Conservation (phyloP, 2,888 invertebrate genomes). For the Neoitamus cyanurus region DNA sequence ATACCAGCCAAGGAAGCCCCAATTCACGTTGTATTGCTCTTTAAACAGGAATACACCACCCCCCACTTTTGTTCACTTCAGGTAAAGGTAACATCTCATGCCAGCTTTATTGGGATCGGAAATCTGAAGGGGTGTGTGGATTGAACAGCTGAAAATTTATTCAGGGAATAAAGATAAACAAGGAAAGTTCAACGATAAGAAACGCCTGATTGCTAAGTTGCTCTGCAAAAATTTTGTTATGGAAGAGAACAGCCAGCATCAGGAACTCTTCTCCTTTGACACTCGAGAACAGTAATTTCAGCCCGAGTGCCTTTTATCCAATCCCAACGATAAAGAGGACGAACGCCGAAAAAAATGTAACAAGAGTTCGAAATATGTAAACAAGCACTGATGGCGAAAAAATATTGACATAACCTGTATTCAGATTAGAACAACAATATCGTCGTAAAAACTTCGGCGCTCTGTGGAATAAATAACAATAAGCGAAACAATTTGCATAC, state of each 20-base stretch:
- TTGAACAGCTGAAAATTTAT: conserved; percentile 35
- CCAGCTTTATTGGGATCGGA: neutral
- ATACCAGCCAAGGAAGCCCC: neutral
- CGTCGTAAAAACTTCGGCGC: neutral
- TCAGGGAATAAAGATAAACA: conserved; percentile 38
- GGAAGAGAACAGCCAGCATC: neutral
- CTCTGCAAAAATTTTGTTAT: conserved; percentile 9
- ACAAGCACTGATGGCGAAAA: conserved; percentile 37
- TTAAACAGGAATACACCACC: neutral
- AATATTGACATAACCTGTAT: conserved; percentile 39
- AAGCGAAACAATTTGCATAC: conserved; percentile 15
- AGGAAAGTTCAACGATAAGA: conserved; percentile 16
- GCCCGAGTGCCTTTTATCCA: conserved; percentile 31
- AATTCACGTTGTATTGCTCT: neutral
- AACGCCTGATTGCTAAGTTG: neutral
- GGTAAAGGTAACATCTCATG: conserved; percentile 4
- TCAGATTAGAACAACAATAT: conserved; percentile 21
- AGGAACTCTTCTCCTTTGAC: neutral
- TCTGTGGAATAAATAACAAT: conserved; percentile 7
- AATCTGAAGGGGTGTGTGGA: conserved; percentile 6
- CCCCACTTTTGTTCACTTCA: neutral
- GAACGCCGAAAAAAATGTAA: neutral
- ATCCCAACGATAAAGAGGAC: neutral
- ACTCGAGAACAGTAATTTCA: conserved; percentile 29
- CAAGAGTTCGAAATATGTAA: conserved; percentile 10